Percentiles rank a stretch among this genome's conserved stretches.
These are phyloP conservation scores for Petroica traversi DNA, from an alignment of 2,113 vertebrate genomes.

Conservation along the genomic window DNA sequence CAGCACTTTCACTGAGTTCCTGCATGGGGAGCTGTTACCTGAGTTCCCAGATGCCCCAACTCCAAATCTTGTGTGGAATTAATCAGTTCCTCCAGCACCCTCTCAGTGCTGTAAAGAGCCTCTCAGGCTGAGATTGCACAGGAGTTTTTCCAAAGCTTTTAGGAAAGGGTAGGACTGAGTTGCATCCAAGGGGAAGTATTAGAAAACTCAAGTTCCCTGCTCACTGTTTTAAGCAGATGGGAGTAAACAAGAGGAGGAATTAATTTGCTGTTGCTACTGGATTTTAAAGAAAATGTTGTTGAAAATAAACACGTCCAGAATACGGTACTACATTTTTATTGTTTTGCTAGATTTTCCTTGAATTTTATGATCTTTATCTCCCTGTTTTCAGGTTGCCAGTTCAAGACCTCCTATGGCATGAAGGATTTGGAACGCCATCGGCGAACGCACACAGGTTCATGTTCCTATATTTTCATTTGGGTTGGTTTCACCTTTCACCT, in stretches of 20 bases:
- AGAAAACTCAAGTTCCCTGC: not conserved
- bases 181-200: not conserved
- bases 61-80: not conserved
- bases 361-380: not conserved
- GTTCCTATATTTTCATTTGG: not conserved
- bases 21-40: not conserved
- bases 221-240: not conserved
- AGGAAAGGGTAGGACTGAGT: not conserved
- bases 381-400: conserved; percentile 85
- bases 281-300: not conserved
- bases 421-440: conserved; percentile 98
- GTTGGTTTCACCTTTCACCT: not conserved
- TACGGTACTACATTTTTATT: not conserved
- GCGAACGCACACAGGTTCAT: conserved; percentile 92
- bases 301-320: not conserved
- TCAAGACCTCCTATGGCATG: conserved; percentile 96
- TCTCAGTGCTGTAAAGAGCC: not conserved
- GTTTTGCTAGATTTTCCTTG: not conserved
- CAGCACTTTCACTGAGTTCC: not conserved
- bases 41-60: not conserved
- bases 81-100: not conserved
- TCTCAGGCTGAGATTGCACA: not conserved
- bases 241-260: not conserved
- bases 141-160: not conserved
- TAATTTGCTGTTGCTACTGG: not conserved